Conservation (phyloP, 2,113 vertebrate genomes). For the Sphaerodactylus townsendi region DNA sequence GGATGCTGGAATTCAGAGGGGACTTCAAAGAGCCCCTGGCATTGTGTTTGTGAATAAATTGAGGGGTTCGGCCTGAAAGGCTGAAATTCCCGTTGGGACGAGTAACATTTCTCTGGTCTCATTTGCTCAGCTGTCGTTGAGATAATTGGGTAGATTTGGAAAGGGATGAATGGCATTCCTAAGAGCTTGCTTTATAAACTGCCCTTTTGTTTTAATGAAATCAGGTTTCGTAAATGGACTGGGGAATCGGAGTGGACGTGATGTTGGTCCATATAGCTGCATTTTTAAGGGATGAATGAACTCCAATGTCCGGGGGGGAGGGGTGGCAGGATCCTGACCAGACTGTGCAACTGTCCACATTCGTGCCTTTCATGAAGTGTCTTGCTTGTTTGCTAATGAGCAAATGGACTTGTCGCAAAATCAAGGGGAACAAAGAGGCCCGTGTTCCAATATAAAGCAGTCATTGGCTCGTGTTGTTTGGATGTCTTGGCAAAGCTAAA, state of each 20-base stretch:
- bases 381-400: slow-evolving; percentile 44
- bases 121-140: slow-evolving; percentile 29
- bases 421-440: neutral
- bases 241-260: slow-evolving; percentile 22
- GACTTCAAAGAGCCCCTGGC: slow-evolving; percentile 28
- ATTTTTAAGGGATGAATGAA: slow-evolving; percentile 57
- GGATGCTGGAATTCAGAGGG: slow-evolving; percentile 20
- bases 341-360: slow-evolving; percentile 57
- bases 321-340: slow-evolving; percentile 21
- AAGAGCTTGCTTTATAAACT: neutral
- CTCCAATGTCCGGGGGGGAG: slow-evolving; percentile 33
- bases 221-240: slow-evolving; percentile 40
- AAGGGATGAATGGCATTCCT: slow-evolving; percentile 44
- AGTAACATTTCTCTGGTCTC: slow-evolving; percentile 33
- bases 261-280: slow-evolving; percentile 41
- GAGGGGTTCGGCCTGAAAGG: slow-evolving; percentile 38
- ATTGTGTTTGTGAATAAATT: slow-evolving; percentile 28
- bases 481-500: neutral
- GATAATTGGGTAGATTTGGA: slow-evolving; percentile 61
- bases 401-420: slow-evolving; percentile 31
- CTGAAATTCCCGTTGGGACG: slow-evolving; percentile 25
- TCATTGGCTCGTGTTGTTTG: neutral
- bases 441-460: neutral
- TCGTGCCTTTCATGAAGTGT: slow-evolving; percentile 42
- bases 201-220: slow-evolving; percentile 50